These are phyloP conservation scores for Drosophila silvestris DNA, from an alignment of 2,888 invertebrate genomes.

Conservation along the genomic window DNA sequence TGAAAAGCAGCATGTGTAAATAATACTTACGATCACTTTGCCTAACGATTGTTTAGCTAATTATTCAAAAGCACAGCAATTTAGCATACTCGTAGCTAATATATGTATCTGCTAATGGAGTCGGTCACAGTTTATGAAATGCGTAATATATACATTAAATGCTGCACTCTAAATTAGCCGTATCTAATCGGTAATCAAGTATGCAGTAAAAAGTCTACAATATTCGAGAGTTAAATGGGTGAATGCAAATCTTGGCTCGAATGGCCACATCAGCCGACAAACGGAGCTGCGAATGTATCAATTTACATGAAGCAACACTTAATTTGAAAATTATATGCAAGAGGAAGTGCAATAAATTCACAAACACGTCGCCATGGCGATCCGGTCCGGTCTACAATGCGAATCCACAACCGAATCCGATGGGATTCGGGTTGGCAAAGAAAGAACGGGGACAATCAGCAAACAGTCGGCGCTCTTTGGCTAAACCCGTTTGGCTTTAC, in stretches of 20 bases:
- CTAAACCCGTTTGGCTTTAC: constrained; percentile 51
- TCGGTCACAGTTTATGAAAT: background rate
- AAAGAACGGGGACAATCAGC: constrained; percentile 6
- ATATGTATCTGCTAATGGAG: too few species aligned
- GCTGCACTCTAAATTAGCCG: background rate
- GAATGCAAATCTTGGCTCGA: constrained; percentile 20
- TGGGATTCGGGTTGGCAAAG: background rate
- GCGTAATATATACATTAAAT: background rate
- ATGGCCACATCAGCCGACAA: constrained; percentile 30
- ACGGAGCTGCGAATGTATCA: constrained; percentile 59
- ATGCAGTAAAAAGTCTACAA: constrained; percentile 19
- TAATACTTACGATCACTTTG: background rate
- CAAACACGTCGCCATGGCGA: constrained; percentile 52
- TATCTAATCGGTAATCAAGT: constrained; percentile 2
- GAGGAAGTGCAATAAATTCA: constrained; percentile 74
- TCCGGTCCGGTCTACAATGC: constrained; percentile 3
- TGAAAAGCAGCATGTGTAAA: background rate
- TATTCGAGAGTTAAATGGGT: constrained; percentile 15
- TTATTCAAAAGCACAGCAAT: background rate
- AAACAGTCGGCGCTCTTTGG: constrained; percentile 39
- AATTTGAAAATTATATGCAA: constrained; percentile 72
- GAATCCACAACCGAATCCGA: constrained; percentile 14
- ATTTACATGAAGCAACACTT: constrained; percentile 68
- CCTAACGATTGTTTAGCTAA: background rate
- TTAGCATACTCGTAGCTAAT: background rate